A percentile compares a stretch with the other conserved stretches of the same genome.
Evolutionary conservation across 37 sponge, comb jelly and placozoan species (phyloP).

Genomic region (Hormiphora californensis): DNA sequence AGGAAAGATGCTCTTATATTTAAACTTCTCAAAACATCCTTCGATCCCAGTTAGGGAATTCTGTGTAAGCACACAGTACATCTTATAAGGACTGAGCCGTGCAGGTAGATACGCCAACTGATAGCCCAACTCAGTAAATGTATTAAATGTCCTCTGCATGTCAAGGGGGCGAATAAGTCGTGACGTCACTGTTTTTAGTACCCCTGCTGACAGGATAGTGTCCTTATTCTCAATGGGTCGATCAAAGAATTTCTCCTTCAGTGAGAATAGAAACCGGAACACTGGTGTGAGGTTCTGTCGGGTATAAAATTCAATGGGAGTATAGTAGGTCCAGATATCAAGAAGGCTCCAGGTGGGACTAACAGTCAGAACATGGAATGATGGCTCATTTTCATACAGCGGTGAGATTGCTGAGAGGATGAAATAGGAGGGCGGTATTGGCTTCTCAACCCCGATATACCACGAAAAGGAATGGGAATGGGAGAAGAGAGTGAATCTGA

Average conservation of each 20-base stretch:
- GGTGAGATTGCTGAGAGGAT: neutral
- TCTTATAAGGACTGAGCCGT: neutral
- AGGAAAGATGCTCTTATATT: too few species aligned
- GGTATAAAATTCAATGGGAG: neutral
- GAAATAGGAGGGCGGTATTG: neutral
- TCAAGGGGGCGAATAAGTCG: neutral
- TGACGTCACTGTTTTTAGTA: neutral
- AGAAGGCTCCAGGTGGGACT: neutral
- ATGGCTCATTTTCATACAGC: neutral
- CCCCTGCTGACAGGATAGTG: neutral
- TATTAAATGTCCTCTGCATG: neutral
- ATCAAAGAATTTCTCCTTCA: neutral
- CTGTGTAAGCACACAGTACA: neutral
- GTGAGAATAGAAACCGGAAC: neutral
- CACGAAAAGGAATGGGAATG: neutral
- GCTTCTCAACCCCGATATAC: neutral
- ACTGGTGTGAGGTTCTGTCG: neutral
- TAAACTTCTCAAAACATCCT: neutral
- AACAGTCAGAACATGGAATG: neutral
- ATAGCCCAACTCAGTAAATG: too few species aligned
- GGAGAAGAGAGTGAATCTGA: neutral
- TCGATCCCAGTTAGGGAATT: neutral
- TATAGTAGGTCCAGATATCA: neutral
- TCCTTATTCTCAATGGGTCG: neutral
- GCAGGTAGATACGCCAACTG: neutral